phyloP scores from a whole-genome alignment of 2,888 invertebrate species.

The Augiades crinisus region DNA sequence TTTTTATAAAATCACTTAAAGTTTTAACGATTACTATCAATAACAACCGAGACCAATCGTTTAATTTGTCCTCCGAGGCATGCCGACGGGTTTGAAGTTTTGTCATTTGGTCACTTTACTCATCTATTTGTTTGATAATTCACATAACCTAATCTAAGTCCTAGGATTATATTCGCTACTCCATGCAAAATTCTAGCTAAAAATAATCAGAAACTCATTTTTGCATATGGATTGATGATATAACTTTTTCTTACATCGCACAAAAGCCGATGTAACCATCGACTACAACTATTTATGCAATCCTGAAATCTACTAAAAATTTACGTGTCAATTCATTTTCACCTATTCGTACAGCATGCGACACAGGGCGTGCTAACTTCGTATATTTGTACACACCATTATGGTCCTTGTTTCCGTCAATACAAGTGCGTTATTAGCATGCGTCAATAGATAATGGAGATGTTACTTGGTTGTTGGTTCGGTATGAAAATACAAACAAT shows the following conservation, averaged over 20 bases:
- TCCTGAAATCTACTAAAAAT: slow-evolving; percentile 13
- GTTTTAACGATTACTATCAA: too few species aligned
- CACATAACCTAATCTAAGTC: too few species aligned
- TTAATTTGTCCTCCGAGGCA: too few species aligned
- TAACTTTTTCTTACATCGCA: background rate
- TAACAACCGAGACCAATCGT: too few species aligned
- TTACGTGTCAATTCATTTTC: slow-evolving; percentile 25
- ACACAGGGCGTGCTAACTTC: background rate
- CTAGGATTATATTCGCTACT: too few species aligned
- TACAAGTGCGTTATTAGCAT: slow-evolving; percentile 2
- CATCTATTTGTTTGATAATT: too few species aligned
- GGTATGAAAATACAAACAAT: slow-evolving; percentile 72
- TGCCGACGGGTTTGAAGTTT: too few species aligned
- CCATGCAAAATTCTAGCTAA: too few species aligned
- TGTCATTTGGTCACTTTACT: too few species aligned
- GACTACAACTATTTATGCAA: background rate
- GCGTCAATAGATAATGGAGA: background rate
- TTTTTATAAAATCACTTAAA: too few species aligned
- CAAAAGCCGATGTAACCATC: background rate
- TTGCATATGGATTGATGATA: too few species aligned
- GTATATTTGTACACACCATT: background rate
- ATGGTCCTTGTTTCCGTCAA: background rate
- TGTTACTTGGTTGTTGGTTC: slow-evolving; percentile 34
- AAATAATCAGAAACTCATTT: too few species aligned
- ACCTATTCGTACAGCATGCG: slow-evolving; percentile 10